A percentile compares a stretch with the other conserved stretches of the same genome.
Conservation (phyloP, 2,113 vertebrate species). For the Progne subis region DNA sequence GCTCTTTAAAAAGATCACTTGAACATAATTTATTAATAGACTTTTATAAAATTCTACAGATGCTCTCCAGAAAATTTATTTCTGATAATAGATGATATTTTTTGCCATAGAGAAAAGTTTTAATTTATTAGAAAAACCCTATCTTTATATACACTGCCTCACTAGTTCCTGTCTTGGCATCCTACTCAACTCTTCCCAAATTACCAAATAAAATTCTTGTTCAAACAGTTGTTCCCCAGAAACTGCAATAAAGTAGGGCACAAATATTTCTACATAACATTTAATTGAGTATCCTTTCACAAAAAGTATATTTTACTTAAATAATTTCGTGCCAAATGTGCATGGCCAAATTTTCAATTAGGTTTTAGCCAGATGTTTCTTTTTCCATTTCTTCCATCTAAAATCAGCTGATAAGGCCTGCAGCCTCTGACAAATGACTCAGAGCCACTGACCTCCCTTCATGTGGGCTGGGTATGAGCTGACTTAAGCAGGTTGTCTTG, state of each 20-base stretch:
- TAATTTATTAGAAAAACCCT: neutral
- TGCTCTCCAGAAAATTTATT: neutral
- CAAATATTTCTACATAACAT: neutral
- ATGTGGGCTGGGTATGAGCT: neutral
- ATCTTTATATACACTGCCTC: neutral
- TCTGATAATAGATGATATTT: neutral
- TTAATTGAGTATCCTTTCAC: neutral
- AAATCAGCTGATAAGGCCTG: neutral
- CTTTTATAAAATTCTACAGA: neutral
- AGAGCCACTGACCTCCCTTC: neutral
- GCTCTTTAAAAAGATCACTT: neutral
- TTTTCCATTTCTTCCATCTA: constrained; percentile 17
- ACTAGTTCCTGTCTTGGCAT: neutral
- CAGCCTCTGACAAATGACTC: constrained; percentile 39
- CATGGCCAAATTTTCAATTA: neutral
- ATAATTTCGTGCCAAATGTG: neutral
- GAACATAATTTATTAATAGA: neutral
- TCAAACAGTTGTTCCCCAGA: neutral
- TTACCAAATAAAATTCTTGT: neutral
- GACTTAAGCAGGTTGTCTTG: neutral
- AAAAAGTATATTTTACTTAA: neutral
- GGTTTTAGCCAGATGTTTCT: neutral
- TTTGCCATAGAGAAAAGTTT: neutral
- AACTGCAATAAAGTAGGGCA: neutral
- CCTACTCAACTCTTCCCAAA: neutral